A percentile compares a stretch with the other conserved stretches of the same genome.
Conservation (phyloP, 2,113 vertebrate species). For the Heliornis fulica region DNA sequence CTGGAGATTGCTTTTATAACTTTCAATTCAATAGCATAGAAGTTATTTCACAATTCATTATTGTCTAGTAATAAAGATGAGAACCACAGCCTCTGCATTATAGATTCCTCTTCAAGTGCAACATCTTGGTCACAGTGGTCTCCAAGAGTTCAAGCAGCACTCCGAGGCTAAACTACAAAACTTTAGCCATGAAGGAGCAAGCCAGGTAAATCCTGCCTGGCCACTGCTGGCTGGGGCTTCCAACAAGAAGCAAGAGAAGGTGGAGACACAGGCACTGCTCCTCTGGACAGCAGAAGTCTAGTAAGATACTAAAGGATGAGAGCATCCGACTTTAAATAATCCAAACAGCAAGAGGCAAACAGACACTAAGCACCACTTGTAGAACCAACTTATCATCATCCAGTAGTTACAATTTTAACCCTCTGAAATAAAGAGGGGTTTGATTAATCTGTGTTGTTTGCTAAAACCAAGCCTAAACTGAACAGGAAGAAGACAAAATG, state of each 20-base stretch:
- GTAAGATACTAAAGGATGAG: not conserved
- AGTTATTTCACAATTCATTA: not conserved
- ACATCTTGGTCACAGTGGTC: not conserved
- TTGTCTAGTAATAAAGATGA: not conserved
- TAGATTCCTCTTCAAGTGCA: not conserved
- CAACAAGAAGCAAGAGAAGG: not conserved
- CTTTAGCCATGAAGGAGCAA: not conserved
- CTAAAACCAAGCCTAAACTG: not conserved
- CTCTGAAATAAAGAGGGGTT: not conserved
- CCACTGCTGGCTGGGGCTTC: not conserved
- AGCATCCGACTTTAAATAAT: not conserved
- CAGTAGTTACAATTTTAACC: not conserved
- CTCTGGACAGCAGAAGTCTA: not conserved
- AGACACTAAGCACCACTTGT: not conserved
- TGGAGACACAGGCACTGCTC: not conserved
- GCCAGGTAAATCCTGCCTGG: not conserved
- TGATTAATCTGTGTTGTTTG: not conserved
- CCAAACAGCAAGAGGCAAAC: not conserved
- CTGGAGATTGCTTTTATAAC: not conserved
- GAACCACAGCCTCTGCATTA: not conserved
- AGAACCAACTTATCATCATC: not conserved
- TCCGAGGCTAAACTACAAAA: not conserved
- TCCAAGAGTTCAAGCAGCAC: not conserved
- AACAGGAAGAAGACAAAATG: not conserved
- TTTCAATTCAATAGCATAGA: not conserved